These are phyloP conservation scores for Drosophila dunni DNA, from an alignment of 1,140 invertebrate genomes.

Conservation along the genomic window DNA sequence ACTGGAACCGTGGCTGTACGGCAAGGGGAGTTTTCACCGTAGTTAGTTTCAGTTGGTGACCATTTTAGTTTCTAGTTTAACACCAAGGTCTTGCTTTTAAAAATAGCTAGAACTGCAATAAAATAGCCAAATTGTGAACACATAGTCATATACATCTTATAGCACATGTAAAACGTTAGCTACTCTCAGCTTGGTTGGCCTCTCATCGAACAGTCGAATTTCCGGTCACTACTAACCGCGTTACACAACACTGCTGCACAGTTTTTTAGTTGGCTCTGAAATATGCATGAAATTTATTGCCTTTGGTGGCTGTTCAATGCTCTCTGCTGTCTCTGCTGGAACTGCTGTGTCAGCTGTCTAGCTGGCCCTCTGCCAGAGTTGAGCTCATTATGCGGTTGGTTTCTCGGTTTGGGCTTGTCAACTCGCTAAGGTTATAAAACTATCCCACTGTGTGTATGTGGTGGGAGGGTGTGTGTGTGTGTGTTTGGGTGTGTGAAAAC, in stretches of 20 bases:
- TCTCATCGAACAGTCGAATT: no score
- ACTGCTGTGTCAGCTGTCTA: background rate
- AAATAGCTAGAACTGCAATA: no score
- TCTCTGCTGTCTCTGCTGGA: background rate
- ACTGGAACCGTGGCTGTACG: no score
- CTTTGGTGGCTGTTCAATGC: conserved; percentile 25
- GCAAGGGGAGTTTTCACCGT: no score
- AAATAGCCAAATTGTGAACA: no score
- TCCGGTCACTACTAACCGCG: background rate
- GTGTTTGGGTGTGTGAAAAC: conserved; percentile 29
- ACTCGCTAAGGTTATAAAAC: conserved; percentile 15
- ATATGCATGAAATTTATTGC: conserved; percentile 63
- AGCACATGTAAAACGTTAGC: no score
- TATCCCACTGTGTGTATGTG: conserved; percentile 10
- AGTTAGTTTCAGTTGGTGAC: no score
- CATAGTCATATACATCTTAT: no score
- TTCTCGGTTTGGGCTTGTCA: conserved; percentile 25
- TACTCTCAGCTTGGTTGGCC: no score
- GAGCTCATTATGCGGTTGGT: conserved; percentile 67
- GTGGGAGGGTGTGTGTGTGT: conserved; percentile 16
- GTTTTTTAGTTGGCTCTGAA: conserved; percentile 26
- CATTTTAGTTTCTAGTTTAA: no score
- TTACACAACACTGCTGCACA: background rate
- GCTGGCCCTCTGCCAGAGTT: conserved; percentile 61
- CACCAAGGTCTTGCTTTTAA: no score